Evolutionary conservation across 2,888 invertebrate species (phyloP).

Genomic region (Drosophila paracracens): DNA sequence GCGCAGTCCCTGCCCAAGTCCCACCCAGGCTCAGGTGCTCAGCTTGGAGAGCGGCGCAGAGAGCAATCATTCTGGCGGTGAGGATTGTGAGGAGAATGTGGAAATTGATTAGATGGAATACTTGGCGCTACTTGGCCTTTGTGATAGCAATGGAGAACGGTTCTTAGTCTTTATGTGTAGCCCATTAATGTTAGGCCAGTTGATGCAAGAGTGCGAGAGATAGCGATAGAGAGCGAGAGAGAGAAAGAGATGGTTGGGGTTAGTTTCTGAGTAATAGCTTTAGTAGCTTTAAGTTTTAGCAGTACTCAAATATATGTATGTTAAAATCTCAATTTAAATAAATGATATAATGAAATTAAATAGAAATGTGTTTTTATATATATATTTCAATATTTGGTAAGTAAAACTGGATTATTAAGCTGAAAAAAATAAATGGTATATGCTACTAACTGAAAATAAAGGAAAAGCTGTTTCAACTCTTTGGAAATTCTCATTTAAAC

Average conservation of each 20-base stretch:
- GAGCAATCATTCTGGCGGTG: slow-evolving; percentile 71
- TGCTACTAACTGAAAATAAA: not conserved
- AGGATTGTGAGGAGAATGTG: slow-evolving; percentile 85
- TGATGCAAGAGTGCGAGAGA: not conserved
- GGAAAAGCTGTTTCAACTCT: not conserved
- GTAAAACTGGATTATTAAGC: not conserved
- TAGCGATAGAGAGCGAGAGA: not conserved
- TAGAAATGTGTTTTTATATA: not conserved
- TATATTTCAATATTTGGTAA: not conserved
- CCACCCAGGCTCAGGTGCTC: slow-evolving; percentile 44
- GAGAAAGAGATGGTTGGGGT: not conserved
- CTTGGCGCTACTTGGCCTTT: slow-evolving; percentile 38
- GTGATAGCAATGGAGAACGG: slow-evolving; percentile 57
- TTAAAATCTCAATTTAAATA: slow-evolving; percentile 19
- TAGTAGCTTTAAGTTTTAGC: slow-evolving; percentile 74
- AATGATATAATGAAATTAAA: slow-evolving; percentile 14
- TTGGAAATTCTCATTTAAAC: not conserved
- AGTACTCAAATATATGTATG: slow-evolving; percentile 29
- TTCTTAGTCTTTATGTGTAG: slow-evolving; percentile 42
- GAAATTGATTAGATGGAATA: slow-evolving; percentile 83
- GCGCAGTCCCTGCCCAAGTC: slow-evolving; percentile 66
- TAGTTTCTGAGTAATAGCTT: slow-evolving; percentile 59
- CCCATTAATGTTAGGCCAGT: slow-evolving; percentile 19
- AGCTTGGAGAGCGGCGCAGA: slow-evolving; percentile 72
- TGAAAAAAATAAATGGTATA: not conserved